Evolutionary conservation across 2,888 invertebrate species (phyloP).

Genomic region (Eupithecia inturbata): DNA sequence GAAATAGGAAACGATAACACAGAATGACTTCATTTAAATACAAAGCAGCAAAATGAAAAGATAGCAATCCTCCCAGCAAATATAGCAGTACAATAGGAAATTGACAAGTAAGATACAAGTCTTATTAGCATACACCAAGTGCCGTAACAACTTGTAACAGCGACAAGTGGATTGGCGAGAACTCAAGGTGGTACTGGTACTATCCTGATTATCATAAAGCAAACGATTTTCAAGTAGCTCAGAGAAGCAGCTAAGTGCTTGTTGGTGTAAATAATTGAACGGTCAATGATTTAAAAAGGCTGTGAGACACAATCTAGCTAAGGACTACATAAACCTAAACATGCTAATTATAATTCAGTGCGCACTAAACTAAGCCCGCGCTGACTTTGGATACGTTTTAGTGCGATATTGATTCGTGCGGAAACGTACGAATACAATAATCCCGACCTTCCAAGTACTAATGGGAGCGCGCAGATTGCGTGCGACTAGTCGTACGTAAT

Average conservation of each 20-base stretch:
- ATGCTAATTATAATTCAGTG: no score
- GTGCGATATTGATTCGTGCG: no score
- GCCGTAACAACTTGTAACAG: conserved; percentile 52
- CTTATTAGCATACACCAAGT: conserved; percentile 58
- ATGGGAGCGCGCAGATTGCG: no score
- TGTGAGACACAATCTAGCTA: neutral
- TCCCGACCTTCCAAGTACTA: no score
- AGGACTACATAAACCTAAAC: neutral
- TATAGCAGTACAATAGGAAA: conserved; percentile 49
- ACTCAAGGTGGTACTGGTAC: conserved; percentile 48
- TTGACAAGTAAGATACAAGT: conserved; percentile 48
- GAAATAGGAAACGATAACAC: conserved; percentile 4
- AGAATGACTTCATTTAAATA: conserved; percentile 11
- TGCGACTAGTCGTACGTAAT: no score
- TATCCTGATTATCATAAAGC: conserved; percentile 3
- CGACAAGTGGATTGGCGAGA: conserved; percentile 52
- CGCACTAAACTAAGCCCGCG: no score
- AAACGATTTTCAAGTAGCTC: neutral
- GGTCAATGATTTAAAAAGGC: neutral
- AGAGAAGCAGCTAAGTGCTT: neutral
- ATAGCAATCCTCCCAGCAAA: conserved; percentile 38
- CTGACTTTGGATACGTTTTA: no score
- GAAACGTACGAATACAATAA: no score
- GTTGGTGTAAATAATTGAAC: neutral
- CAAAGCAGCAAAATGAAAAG: conserved; percentile 31